Evolutionary conservation across 1,140 invertebrate genomes (phyloP).

Genomic region (Drosophila aff.): DNA sequence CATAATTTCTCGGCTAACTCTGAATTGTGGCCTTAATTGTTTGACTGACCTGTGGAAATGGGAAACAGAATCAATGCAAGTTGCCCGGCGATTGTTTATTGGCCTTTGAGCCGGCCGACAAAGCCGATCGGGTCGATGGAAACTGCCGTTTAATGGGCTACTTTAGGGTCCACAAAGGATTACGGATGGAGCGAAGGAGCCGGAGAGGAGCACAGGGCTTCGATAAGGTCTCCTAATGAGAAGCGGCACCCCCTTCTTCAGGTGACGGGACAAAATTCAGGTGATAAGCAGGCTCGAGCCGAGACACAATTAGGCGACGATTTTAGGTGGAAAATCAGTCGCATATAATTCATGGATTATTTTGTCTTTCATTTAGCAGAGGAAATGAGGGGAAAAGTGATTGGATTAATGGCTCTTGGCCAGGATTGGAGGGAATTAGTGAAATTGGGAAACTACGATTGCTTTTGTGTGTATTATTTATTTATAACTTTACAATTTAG

Average conservation of each 20-base stretch:
- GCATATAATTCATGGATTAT: slow-evolving; percentile 46
- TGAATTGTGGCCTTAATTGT: slow-evolving; percentile 80
- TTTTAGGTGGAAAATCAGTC: slow-evolving; percentile 56
- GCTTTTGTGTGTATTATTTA: neutral
- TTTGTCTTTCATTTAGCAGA: slow-evolving; percentile 14
- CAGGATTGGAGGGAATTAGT: neutral
- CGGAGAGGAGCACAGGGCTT: slow-evolving; percentile 2
- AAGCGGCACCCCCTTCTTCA: slow-evolving; percentile 34
- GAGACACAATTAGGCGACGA: slow-evolving; percentile 50
- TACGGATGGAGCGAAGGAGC: slow-evolving; percentile 26
- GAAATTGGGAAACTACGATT: neutral
- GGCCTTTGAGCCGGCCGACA: slow-evolving; percentile 74
- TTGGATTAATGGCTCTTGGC: slow-evolving; percentile 13
- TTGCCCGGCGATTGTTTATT: slow-evolving; percentile 59
- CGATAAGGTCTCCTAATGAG: slow-evolving; percentile 71
- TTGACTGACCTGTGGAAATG: slow-evolving; percentile 50
- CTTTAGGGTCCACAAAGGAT: slow-evolving; percentile 67
- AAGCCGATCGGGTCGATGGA: slow-evolving; percentile 41
- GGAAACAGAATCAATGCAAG: slow-evolving; percentile 70
- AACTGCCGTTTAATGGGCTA: slow-evolving; percentile 76
- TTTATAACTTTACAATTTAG: neutral
- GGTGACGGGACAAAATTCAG: slow-evolving; percentile 36
- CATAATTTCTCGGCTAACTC: slow-evolving; percentile 77
- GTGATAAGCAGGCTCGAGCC: slow-evolving; percentile 57
- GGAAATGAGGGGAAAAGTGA: slow-evolving; percentile 13